Conservation (phyloP, 2,888 invertebrate genomes). For the Luffia ferchaultella region DNA sequence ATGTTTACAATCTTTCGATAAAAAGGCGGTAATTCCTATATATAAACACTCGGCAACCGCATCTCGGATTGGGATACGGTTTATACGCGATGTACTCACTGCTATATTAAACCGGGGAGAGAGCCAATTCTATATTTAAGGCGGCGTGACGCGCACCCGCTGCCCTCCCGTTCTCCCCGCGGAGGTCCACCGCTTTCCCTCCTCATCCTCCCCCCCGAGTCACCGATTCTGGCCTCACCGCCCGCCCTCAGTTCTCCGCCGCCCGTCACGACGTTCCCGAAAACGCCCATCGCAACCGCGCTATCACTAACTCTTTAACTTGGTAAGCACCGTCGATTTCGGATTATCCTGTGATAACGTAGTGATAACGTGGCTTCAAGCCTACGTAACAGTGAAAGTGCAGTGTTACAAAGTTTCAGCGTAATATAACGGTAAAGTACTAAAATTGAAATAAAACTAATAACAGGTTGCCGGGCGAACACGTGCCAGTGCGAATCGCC, state of each 20-base stretch:
- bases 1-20: slow-evolving; percentile 53
- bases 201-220: background rate
- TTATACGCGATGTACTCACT: slow-evolving; percentile 64
- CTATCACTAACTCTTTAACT: slow-evolving; percentile 42
- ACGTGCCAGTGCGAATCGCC: slow-evolving; percentile 18
- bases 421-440: slow-evolving; percentile 41
- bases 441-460: slow-evolving; percentile 15
- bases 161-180: slow-evolving; percentile 28
- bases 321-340: slow-evolving; percentile 24
- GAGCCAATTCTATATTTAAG: slow-evolving; percentile 72
- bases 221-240: slow-evolving; percentile 32
- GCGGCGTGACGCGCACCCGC: slow-evolving; percentile 34
- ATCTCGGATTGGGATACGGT: slow-evolving; percentile 61
- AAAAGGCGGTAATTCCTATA: slow-evolving; percentile 62
- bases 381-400: background rate
- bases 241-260: slow-evolving; percentile 59
- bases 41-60: slow-evolving; percentile 52
- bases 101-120: slow-evolving; percentile 68
- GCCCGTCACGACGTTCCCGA: slow-evolving; percentile 50
- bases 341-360: slow-evolving; percentile 33
- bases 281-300: slow-evolving; percentile 42
- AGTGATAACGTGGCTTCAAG: slow-evolving; percentile 48
- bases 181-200: background rate
- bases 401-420: background rate
- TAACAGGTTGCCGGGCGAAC: slow-evolving; percentile 13